phyloP scores from a whole-genome alignment of 1,140 invertebrate genomes.

The Sycobia sp. region DNA sequence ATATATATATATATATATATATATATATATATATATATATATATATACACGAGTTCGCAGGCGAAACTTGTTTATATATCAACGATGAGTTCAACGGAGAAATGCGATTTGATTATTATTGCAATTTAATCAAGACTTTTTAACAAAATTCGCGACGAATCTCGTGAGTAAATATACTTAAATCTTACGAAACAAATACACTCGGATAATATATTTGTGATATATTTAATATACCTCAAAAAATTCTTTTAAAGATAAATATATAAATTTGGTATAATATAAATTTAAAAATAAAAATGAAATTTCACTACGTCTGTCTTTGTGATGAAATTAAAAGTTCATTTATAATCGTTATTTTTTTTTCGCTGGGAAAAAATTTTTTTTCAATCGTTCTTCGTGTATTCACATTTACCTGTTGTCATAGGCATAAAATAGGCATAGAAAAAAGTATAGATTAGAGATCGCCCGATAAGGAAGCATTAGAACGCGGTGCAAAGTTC shows the following conservation, averaged over 20 bases:
- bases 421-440: not conserved
- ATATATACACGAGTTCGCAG: no score
- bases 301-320: not conserved
- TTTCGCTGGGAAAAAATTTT: not conserved
- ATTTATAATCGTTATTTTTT: no score
- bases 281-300: not conserved
- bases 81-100: not conserved
- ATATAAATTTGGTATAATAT: not conserved
- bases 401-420: not conserved
- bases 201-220: no score
- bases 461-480: slow-evolving; percentile 19
- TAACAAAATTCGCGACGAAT: no score
- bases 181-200: no score
- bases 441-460: not conserved
- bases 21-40: not conserved
- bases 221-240: no score
- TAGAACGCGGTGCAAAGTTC: slow-evolving; percentile 37
- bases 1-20: no score
- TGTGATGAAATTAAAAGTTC: not conserved
- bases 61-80: not conserved
- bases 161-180: no score
- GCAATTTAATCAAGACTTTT: no score
- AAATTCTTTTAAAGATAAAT: no score
- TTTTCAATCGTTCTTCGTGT: not conserved
- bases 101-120: not conserved